These are phyloP conservation scores for Zaprionus inermis DNA, from an alignment of 1,140 invertebrate species.

Conservation along the genomic window DNA sequence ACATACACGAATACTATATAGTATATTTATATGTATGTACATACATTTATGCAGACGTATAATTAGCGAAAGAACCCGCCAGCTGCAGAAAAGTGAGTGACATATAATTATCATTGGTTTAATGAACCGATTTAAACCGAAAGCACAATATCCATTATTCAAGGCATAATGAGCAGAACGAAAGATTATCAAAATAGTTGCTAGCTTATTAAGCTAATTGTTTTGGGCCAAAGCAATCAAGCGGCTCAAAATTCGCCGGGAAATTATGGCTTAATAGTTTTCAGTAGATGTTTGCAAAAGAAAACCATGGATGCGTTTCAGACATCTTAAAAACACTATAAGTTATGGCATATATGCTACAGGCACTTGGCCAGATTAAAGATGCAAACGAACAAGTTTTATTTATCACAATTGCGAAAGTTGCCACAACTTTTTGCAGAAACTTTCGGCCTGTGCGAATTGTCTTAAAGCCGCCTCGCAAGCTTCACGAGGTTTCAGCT, in stretches of 20 bases:
- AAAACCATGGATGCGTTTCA: too few relatives aligned
- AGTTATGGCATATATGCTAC: neutral
- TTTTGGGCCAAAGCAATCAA: neutral
- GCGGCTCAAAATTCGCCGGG: neutral
- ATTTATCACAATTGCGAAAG: slow-evolving; percentile 2
- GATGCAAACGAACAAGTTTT: slow-evolving; percentile 1
- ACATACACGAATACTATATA: slow-evolving; percentile 1
- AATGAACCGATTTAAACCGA: slow-evolving; percentile 17
- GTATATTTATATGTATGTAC: neutral
- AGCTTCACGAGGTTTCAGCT: neutral
- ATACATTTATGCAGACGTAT: slow-evolving; percentile 1
- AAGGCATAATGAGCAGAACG: neutral
- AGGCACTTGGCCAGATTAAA: neutral
- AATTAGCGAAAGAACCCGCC: slow-evolving; percentile 25
- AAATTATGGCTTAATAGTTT: neutral
- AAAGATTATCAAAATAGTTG: slow-evolving; percentile 8
- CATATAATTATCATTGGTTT: slow-evolving; percentile 33
- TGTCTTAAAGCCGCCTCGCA: neutral
- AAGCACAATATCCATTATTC: neutral
- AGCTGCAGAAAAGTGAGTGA: slow-evolving; percentile 29
- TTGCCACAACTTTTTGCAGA: slow-evolving; percentile 2
- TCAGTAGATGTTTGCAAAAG: too few relatives aligned
- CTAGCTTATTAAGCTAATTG: slow-evolving; percentile 2
- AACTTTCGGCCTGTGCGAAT: neutral
- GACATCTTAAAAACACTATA: neutral